Evolutionary conservation across 2,888 invertebrate species (phyloP).

Genomic region (Trichogramma dendrolimi): DNA sequence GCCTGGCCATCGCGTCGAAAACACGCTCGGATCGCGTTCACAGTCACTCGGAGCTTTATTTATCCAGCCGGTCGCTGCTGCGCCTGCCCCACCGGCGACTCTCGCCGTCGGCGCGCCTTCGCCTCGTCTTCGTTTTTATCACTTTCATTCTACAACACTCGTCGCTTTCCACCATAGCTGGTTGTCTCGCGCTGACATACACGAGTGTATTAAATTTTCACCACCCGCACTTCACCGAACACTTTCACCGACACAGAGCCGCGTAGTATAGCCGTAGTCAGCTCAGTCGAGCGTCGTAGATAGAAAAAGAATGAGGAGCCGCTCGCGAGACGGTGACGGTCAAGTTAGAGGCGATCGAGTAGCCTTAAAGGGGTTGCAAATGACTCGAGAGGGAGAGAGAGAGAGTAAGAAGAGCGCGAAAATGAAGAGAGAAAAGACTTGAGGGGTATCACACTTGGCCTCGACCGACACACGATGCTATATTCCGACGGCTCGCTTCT

Average conservation of each 20-base stretch:
- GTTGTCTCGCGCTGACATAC: too few species aligned
- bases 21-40: too few species aligned
- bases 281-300: not conserved
- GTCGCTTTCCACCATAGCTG: too few species aligned
- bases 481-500: too few species aligned
- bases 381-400: not conserved
- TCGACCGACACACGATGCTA: slow-evolving; percentile 38
- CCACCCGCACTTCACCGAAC: too few species aligned
- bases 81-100: not conserved
- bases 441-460: slow-evolving; percentile 51
- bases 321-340: slow-evolving; percentile 8
- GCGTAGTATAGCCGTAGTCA: too few species aligned
- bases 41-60: not conserved
- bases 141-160: too few species aligned
- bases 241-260: too few species aligned
- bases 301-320: not conserved
- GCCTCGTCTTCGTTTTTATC: too few species aligned
- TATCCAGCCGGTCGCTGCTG: not conserved
- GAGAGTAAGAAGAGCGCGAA: slow-evolving; percentile 34
- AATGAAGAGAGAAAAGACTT: slow-evolving; percentile 44
- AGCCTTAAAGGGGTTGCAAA: slow-evolving; percentile 14
- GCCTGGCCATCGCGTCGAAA: too few species aligned
- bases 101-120: not conserved
- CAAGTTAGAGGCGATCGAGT: slow-evolving; percentile 16
- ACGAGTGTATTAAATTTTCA: too few species aligned